phyloP scores from a whole-genome alignment of 2,797 vertebrate species.

The Gallinago solitaria region DNA sequence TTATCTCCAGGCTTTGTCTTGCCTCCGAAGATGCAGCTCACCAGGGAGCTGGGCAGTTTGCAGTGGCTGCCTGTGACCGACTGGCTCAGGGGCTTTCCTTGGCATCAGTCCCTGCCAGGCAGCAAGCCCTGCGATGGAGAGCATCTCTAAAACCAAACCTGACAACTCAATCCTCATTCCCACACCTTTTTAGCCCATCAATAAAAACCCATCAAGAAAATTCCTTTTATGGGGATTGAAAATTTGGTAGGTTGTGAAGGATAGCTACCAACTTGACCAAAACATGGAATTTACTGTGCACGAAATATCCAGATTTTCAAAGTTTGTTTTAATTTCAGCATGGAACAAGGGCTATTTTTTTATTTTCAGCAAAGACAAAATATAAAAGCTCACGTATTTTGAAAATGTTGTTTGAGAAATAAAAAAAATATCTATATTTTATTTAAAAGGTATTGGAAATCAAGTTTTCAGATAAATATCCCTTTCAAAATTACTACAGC shows the following conservation, averaged over 20 bases:
- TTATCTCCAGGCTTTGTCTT: slow-evolving; percentile 33
- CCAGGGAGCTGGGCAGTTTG: neutral
- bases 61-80: neutral
- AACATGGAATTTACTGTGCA: neutral
- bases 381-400: neutral
- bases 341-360: neutral
- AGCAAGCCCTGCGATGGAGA: rapidly evolving
- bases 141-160: neutral
- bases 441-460: neutral
- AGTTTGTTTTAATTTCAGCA: neutral
- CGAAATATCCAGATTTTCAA: neutral
- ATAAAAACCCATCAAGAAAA: neutral
- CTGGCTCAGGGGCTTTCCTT: neutral
- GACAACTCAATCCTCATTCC: neutral
- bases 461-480: neutral
- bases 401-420: neutral
- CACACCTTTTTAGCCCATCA: neutral
- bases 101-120: neutral
- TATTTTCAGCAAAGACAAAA: neutral
- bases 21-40: neutral
- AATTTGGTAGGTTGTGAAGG: neutral
- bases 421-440: neutral
- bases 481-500: neutral
- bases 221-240: neutral
- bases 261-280: neutral